Conservation (phyloP, 2,888 invertebrate genomes). For the Drosophila yooni region DNA sequence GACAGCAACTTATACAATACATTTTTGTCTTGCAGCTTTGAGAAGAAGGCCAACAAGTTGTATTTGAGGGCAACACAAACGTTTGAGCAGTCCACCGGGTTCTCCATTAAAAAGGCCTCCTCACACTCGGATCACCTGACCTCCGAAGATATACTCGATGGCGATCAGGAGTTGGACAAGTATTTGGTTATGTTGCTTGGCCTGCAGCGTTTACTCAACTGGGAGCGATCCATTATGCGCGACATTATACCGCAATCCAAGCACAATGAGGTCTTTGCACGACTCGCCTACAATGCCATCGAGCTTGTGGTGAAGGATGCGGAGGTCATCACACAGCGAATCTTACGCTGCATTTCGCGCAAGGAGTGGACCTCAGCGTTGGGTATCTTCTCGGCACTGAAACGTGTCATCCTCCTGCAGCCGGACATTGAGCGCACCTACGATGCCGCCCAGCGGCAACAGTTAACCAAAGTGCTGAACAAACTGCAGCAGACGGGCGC, state of each 20-base stretch:
- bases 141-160: constrained; percentile 85
- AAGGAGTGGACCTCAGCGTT: constrained; percentile 93
- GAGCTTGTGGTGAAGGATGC: constrained; percentile 94
- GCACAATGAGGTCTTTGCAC: constrained; percentile 93
- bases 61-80: constrained; percentile 93
- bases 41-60: constrained; percentile 93
- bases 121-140: constrained; percentile 84
- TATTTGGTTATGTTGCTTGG: constrained; percentile 93
- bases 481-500: constrained; percentile 92
- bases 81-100: constrained; percentile 92
- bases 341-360: constrained; percentile 90
- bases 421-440: constrained; percentile 93
- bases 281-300: constrained; percentile 93
- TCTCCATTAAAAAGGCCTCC: constrained; percentile 88
- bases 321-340: constrained; percentile 91
- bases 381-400: constrained; percentile 92
- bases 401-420: constrained; percentile 90
- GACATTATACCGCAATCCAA: constrained; percentile 93
- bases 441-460: constrained; percentile 89
- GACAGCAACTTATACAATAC: background rate
- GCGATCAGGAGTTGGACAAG: constrained; percentile 93
- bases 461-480: constrained; percentile 90
- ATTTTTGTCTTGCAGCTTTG: constrained; percentile 86
- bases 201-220: constrained; percentile 93
- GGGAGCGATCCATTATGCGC: constrained; percentile 93